Conservation (phyloP, 2,888 invertebrate species). For the Clostera curtula region DNA sequence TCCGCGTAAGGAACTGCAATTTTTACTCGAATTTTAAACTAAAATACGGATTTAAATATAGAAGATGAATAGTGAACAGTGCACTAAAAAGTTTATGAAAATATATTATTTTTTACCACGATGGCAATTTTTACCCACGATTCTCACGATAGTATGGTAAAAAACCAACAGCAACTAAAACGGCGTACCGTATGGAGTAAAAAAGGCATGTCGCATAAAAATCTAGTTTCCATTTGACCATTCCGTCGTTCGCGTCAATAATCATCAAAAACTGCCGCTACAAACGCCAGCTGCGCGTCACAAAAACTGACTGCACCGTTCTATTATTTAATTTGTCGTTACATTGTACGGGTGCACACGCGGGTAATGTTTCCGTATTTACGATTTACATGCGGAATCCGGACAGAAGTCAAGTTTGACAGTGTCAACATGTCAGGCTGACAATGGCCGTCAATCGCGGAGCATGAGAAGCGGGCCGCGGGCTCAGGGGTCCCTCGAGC, state of each 20-base stretch:
- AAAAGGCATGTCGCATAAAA: no score
- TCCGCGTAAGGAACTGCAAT: no score
- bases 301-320: conserved; percentile 52
- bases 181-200: no score
- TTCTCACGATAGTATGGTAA: no score
- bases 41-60: no score
- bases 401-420: conserved; percentile 71
- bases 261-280: conserved; percentile 29
- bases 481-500: conserved; percentile 28
- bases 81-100: no score
- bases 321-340: conserved; percentile 72
- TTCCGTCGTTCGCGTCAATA: conserved; percentile 27
- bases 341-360: conserved; percentile 46
- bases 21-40: no score
- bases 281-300: conserved; percentile 48
- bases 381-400: conserved; percentile 62
- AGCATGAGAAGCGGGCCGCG: conserved; percentile 62
- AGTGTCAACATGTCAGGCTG: conserved; percentile 69
- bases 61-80: no score
- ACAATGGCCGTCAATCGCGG: conserved; percentile 67
- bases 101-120: no score
- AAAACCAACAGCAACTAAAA: no score
- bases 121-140: no score
- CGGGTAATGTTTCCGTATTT: conserved; percentile 69
- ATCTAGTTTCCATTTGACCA: conserved; percentile 2